Evolutionary conservation across 2,888 invertebrate species (phyloP).

Genomic region (Sphaerophoria rueppellii): DNA sequence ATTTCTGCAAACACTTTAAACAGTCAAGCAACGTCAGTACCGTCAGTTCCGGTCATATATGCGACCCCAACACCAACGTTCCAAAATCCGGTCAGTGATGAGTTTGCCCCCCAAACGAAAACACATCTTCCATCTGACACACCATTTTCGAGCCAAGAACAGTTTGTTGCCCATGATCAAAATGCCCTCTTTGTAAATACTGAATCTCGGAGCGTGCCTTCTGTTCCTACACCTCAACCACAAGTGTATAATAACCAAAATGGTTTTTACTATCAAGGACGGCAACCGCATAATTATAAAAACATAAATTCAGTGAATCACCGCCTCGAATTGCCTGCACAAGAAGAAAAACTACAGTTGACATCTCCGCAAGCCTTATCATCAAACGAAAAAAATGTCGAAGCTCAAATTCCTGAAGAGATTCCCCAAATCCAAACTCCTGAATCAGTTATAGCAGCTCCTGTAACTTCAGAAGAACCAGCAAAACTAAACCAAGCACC

Average conservation of each 20-base stretch:
- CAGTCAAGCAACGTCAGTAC: no score
- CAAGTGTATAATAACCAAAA: background rate
- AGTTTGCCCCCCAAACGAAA: background rate
- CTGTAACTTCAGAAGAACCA: no score
- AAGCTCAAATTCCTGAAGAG: background rate
- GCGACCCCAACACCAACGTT: no score
- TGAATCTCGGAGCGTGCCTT: background rate
- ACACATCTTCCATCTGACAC: background rate
- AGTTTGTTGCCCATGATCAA: background rate
- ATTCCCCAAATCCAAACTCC: background rate
- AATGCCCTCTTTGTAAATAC: background rate
- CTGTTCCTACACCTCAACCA: background rate
- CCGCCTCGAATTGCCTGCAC: background rate
- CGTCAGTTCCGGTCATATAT: background rate
- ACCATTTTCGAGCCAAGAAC: background rate
- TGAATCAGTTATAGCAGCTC: no score
- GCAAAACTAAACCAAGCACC: no score
- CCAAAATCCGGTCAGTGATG: background rate
- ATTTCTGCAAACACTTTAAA: no score
- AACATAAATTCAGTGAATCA: background rate
- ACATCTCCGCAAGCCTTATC: background rate
- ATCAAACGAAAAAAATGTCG: background rate
- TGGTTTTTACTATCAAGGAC: slow-evolving; percentile 12
- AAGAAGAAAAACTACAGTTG: background rate
- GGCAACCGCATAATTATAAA: no score